Evolutionary conservation across 2,888 invertebrate species (phyloP).

Genomic region (Dolichopus griseipennis): DNA sequence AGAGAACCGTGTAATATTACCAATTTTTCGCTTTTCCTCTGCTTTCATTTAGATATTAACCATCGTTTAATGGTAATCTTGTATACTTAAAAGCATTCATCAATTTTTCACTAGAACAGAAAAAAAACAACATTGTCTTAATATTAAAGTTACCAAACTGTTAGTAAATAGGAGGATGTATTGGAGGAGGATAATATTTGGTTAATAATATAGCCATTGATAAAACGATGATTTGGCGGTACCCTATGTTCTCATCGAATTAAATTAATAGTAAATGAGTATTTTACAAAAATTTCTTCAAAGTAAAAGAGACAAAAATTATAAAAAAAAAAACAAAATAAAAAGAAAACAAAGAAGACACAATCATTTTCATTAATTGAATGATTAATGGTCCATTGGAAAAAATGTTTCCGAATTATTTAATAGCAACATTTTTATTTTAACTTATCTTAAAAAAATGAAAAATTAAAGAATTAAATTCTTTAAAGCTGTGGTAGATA

Average conservation of each 20-base stretch:
- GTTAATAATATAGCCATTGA: neutral
- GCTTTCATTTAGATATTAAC: no score
- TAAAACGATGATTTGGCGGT: neutral
- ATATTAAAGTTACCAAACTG: neutral
- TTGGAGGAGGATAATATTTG: neutral
- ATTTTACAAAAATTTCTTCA: neutral
- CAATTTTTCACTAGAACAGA: no score
- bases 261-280: no score
- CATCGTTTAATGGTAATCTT: no score
- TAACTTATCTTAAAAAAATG: no score
- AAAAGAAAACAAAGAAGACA: neutral
- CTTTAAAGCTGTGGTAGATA: no score
- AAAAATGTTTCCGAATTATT: neutral
- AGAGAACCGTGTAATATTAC: no score
- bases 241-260: constrained; percentile 2
- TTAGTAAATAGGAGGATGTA: neutral
- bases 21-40: no score
- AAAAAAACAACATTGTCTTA: neutral
- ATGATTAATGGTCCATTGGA: neutral
- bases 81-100: no score
- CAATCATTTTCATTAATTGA: constrained; percentile 4
- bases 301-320: neutral
- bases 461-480: no score
- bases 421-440: neutral
- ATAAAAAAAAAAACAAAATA: neutral